A percentile compares a stretch with the other conserved stretches of the same genome.
These are phyloP conservation scores for Sepiola atlantica DNA, from an alignment of 2,888 invertebrate species.

Conservation along the genomic window DNA sequence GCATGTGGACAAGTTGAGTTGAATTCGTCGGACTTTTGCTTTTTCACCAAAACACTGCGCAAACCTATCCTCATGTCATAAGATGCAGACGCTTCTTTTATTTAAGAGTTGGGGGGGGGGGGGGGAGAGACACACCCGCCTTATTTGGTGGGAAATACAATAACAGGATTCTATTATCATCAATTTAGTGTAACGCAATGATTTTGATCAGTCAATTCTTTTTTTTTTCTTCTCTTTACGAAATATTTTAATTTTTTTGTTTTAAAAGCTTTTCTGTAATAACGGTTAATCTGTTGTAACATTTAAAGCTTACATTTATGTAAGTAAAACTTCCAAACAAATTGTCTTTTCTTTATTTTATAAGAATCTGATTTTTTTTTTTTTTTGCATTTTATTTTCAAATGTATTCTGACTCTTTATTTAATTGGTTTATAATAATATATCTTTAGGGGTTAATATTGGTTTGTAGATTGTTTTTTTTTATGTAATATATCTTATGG, in stretches of 20 bases:
- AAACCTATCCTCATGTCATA: too few species aligned
- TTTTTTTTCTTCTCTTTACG: not conserved
- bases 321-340: not conserved
- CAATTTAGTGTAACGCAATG: not conserved
- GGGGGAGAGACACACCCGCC: too few species aligned
- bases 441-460: not conserved
- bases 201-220: not conserved
- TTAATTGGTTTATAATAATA: not conserved
- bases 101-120: too few species aligned
- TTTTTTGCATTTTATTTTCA: not conserved
- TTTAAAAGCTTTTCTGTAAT: not conserved
- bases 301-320: not conserved
- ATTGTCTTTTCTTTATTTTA: not conserved
- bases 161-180: not conserved
- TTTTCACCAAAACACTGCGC: too few species aligned
- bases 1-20: too few species aligned
- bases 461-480: not conserved
- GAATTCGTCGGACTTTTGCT: too few species aligned
- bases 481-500: too few species aligned
- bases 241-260: not conserved
- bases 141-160: too few species aligned
- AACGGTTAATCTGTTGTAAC: not conserved
- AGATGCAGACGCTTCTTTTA: too few species aligned
- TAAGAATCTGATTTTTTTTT: not conserved
- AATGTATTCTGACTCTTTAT: not conserved